phyloP scores from a whole-genome alignment of 2,888 invertebrate genomes.

The Lepidochrysops patricia region DNA sequence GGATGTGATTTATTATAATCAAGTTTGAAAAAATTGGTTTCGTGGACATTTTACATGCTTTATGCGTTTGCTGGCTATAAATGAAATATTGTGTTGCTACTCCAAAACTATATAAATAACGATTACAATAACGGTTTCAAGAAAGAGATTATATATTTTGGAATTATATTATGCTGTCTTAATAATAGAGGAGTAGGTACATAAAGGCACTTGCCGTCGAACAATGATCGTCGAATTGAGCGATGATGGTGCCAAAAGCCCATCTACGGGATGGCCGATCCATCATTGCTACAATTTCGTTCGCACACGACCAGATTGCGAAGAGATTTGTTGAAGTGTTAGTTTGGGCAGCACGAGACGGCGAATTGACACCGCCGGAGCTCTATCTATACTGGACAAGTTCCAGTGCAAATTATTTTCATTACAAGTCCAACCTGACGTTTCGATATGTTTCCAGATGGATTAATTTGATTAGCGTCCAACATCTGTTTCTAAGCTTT shows the following conservation, averaged over 20 bases:
- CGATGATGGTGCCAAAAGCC: conserved; percentile 65
- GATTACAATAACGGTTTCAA: no score
- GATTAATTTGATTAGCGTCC: conserved; percentile 70
- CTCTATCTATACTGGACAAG: conserved; percentile 33
- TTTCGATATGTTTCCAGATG: conserved; percentile 72
- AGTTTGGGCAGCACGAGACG: conserved; percentile 14
- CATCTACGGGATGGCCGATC: conserved; percentile 58
- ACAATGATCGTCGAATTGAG: conserved; percentile 64
- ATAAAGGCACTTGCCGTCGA: conserved; percentile 53
- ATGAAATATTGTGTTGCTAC: no score
- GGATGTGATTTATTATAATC: conserved; percentile 5
- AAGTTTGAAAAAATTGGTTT: background rate
- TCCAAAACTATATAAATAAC: no score
- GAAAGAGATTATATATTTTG: no score
- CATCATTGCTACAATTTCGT: conserved; percentile 57
- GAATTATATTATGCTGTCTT: conserved; percentile 28
- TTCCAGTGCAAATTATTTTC: conserved; percentile 62
- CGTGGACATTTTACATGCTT: conserved; percentile 18
- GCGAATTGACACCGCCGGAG: conserved; percentile 20
- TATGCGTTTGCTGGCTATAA: conserved; percentile 11
- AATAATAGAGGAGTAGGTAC: conserved; percentile 59
- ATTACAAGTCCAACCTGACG: conserved; percentile 61
- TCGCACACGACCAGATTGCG: conserved; percentile 34
- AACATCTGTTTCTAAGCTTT: conserved; percentile 57
- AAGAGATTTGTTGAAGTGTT: conserved; percentile 28